phyloP scores from a whole-genome alignment of 2,797 vertebrate genomes.

The Hozukius guyotensis region DNA sequence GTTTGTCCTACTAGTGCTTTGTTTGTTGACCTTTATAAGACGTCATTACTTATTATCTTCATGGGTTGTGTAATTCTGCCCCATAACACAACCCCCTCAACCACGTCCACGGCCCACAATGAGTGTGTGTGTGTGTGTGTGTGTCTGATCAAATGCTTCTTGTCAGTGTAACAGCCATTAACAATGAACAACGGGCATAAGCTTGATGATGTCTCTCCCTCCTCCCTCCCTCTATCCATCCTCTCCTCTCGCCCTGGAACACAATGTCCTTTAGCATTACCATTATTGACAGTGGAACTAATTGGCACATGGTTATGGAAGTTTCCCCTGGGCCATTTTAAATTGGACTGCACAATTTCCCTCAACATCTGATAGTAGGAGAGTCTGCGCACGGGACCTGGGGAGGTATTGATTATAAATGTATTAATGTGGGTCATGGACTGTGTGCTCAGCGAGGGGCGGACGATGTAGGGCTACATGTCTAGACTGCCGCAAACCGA shows the following conservation, averaged over 20 bases:
- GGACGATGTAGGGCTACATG: constrained; percentile 49
- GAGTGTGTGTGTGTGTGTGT: constrained; percentile 54
- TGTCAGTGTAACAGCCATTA: constrained; percentile 74
- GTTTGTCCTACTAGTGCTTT: constrained; percentile 68
- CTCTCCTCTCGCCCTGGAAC: constrained; percentile 58
- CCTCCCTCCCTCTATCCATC: constrained; percentile 41
- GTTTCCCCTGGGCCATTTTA: constrained; percentile 64
- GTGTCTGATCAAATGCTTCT: constrained; percentile 68
- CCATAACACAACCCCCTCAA: constrained; percentile 51
- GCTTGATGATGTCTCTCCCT: constrained; percentile 58
- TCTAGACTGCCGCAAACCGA: constrained; percentile 70
- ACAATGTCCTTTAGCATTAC: constrained; percentile 72
- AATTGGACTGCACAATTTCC: constrained; percentile 75
- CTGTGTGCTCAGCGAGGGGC: constrained; percentile 51
- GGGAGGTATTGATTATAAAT: constrained; percentile 74
- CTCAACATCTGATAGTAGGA: constrained; percentile 60
- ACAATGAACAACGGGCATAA: constrained; percentile 67
- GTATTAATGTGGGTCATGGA: constrained; percentile 71
- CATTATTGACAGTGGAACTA: constrained; percentile 79
- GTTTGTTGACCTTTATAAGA: constrained; percentile 80
- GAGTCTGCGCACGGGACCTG: constrained; percentile 44
- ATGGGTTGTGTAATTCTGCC: constrained; percentile 62
- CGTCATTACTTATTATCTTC: constrained; percentile 74
- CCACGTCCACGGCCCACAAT: constrained; percentile 29
- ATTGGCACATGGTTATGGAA: constrained; percentile 77